phyloP scores from a whole-genome alignment of 2,113 vertebrate species.

The Callorhinus ursinus region DNA sequence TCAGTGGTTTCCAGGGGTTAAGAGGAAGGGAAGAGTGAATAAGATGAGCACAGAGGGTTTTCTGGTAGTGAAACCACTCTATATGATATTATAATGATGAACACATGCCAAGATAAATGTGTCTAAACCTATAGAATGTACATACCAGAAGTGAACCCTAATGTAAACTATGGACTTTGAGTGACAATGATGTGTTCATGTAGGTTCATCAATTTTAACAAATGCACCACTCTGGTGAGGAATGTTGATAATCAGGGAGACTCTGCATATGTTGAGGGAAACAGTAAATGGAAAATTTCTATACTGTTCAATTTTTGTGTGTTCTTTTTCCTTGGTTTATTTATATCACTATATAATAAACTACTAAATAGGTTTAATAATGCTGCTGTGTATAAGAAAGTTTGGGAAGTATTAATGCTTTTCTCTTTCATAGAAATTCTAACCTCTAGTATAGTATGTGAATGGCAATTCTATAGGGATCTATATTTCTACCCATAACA shows the following conservation, averaged over 20 bases:
- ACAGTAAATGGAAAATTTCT: background rate
- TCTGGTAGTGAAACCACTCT: background rate
- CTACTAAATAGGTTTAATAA: background rate
- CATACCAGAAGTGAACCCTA: background rate
- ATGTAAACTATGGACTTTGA: background rate
- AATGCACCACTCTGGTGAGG: background rate
- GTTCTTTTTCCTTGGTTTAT: background rate
- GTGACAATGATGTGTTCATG: background rate
- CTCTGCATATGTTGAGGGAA: background rate
- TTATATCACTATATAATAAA: background rate
- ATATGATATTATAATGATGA: background rate
- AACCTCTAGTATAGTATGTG: background rate
- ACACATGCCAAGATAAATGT: background rate
- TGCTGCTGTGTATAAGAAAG: background rate
- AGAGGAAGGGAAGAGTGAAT: background rate
- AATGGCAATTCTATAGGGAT: background rate
- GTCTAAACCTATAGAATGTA: background rate
- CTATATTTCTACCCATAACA: background rate
- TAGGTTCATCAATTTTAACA: background rate
- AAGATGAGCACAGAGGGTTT: background rate
- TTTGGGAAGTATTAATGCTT: background rate
- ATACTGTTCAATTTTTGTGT: background rate
- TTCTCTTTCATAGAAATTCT: background rate
- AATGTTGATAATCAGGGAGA: background rate
- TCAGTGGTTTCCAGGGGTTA: background rate